Evolutionary conservation across 2,888 invertebrate species (phyloP).

Genomic region (Epistrophe grossulariae): DNA sequence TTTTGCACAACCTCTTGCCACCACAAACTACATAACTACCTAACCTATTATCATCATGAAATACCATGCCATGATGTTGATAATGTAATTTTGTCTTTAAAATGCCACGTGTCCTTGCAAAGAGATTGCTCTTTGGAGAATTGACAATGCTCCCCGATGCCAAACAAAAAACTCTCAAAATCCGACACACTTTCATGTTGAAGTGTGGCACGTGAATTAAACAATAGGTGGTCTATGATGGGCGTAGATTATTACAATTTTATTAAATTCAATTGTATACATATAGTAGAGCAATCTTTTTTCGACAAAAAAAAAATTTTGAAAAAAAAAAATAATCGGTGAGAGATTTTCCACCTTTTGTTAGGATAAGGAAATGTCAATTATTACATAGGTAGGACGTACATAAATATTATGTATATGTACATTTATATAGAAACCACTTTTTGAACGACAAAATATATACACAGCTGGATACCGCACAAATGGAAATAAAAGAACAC

Average conservation of each 20-base stretch:
- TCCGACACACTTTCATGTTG: constrained; percentile 64
- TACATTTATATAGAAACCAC: constrained; percentile 3
- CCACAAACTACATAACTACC: constrained; percentile 24
- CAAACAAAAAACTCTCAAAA: constrained; percentile 46
- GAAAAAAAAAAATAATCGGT: constrained; percentile 16
- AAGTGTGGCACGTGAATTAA: constrained; percentile 72
- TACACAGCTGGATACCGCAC: constrained; percentile 58
- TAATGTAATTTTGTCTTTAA: constrained; percentile 75
- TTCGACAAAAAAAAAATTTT: constrained; percentile 26
- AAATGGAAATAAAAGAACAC: constrained; percentile 23
- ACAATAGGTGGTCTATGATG: constrained; percentile 60
- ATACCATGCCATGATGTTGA: constrained; percentile 46
- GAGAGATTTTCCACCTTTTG: constrained; percentile 64
- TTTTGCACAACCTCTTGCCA: constrained; percentile 43
- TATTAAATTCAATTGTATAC: constrained; percentile 75
- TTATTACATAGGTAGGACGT: constrained; percentile 21
- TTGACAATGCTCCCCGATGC: constrained; percentile 43
- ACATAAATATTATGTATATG: too few relatives aligned
- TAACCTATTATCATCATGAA: constrained; percentile 7
- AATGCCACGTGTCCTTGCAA: constrained; percentile 70
- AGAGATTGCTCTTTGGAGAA: constrained; percentile 69
- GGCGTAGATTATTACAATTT: constrained; percentile 72
- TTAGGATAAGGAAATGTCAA: constrained; percentile 63
- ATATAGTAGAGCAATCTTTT: constrained; percentile 54
- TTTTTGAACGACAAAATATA: constrained; percentile 36